These are phyloP conservation scores for Botia almorhae DNA, from an alignment of 2,797 vertebrate genomes.

Conservation along the genomic window DNA sequence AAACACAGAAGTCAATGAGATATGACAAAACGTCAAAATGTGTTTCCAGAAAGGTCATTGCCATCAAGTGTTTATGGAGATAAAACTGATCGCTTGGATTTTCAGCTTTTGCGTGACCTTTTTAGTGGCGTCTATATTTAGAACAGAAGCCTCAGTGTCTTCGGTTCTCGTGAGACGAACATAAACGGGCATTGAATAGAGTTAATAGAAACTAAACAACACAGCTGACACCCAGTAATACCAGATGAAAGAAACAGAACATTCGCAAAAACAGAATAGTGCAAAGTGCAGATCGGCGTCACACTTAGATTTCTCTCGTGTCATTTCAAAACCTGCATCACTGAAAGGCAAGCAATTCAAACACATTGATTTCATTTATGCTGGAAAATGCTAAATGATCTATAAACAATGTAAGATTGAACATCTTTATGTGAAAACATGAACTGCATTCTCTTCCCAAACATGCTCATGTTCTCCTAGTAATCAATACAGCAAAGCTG, in stretches of 20 bases:
- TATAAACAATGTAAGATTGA: background rate
- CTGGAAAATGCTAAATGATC: background rate
- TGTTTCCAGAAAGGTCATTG: slow-evolving; percentile 28
- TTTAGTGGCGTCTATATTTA: slow-evolving; percentile 24
- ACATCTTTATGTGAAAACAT: background rate
- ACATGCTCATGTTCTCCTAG: background rate
- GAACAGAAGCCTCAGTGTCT: slow-evolving; percentile 25
- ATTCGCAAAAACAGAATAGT: background rate
- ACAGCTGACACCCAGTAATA: background rate
- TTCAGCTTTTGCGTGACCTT: slow-evolving; percentile 38
- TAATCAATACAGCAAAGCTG: background rate
- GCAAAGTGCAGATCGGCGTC: background rate
- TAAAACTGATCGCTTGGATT: slow-evolving; percentile 37
- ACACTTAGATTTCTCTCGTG: background rate
- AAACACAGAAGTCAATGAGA: slow-evolving; percentile 1
- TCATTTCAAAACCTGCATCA: background rate
- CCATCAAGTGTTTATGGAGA: slow-evolving; percentile 38
- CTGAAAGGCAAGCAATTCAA: background rate
- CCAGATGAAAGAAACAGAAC: background rate
- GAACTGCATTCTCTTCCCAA: background rate
- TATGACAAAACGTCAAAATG: slow-evolving; percentile 27
- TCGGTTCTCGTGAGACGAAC: slow-evolving; percentile 2
- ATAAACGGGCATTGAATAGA: background rate
- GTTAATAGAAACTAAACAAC: background rate
- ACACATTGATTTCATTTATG: background rate